Evolutionary conservation across 2,888 invertebrate species (phyloP).

Genomic region (Acronicta leporina): DNA sequence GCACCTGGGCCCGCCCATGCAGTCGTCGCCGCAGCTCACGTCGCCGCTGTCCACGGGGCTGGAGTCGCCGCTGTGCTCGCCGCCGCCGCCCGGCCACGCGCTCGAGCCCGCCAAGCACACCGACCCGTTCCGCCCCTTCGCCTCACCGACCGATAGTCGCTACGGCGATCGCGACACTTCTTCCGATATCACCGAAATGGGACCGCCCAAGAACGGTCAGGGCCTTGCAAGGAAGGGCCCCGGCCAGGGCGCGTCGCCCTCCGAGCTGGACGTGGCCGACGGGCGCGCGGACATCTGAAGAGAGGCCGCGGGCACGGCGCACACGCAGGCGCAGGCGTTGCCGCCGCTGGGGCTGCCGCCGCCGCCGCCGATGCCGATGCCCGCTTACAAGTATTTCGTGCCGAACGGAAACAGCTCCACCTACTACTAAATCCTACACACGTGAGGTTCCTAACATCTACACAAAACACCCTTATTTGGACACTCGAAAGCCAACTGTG

Average conservation of each 20-base stretch:
- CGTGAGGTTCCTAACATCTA: conserved; percentile 42
- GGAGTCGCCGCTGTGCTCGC: conserved; percentile 90
- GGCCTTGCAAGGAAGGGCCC: conserved; percentile 67
- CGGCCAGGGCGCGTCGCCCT: conserved; percentile 85
- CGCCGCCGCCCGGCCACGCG: conserved; percentile 90
- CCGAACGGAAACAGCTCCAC: conserved; percentile 83
- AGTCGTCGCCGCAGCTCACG: conserved; percentile 83
- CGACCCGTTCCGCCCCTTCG: conserved; percentile 89
- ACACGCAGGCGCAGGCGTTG: conserved; percentile 64
- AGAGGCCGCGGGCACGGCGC: conserved; percentile 83
- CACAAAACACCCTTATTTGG: conserved; percentile 27
- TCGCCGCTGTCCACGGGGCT: conserved; percentile 89
- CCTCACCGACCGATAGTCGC: conserved; percentile 89
- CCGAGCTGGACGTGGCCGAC: conserved; percentile 89
- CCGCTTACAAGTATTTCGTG: conserved; percentile 84
- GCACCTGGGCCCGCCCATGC: conserved; percentile 83
- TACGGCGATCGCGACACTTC: conserved; percentile 91
- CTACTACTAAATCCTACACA: conserved; percentile 73
- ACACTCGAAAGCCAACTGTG: conserved; percentile 20
- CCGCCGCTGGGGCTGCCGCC: conserved; percentile 65
- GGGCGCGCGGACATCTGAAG: conserved; percentile 90
- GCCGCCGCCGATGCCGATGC: conserved; percentile 80
- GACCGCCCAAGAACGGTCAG: conserved; percentile 80
- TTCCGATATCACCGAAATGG: conserved; percentile 80
- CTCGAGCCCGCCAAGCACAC: conserved; percentile 89